Percentiles rank a stretch among this genome's conserved stretches.
phyloP scores from a whole-genome alignment of 1,140 invertebrate genomes.

The Elymnias hypermnestra region DNA sequence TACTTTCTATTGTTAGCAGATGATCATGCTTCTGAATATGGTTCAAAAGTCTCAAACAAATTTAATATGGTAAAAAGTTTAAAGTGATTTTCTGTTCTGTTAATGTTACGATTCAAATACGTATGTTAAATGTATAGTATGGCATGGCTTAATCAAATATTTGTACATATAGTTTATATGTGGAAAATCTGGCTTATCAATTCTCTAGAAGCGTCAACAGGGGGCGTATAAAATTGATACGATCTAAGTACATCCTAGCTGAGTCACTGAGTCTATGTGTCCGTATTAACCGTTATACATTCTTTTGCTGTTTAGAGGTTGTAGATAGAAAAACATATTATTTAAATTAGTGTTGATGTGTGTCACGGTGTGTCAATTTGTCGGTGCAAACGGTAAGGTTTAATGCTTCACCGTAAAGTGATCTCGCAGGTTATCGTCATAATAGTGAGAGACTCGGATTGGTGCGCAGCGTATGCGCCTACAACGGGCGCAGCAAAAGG shows the following conservation, averaged over 20 bases:
- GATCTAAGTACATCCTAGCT: constrained; percentile 7
- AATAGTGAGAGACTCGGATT: constrained; percentile 53
- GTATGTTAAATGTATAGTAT: background rate
- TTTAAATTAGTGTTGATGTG: constrained; percentile 6
- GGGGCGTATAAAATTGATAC: constrained; percentile 8
- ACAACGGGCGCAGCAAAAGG: constrained; percentile 17
- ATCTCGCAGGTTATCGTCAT: constrained; percentile 34
- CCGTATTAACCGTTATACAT: constrained; percentile 8
- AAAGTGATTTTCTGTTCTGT: too few species aligned
- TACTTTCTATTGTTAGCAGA: too few species aligned
- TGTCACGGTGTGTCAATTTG: constrained; percentile 17
- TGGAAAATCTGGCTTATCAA: constrained; percentile 7
- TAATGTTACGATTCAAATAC: too few species aligned
- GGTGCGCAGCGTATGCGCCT: constrained; percentile 56
- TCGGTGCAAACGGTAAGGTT: constrained; percentile 20
- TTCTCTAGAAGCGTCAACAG: background rate
- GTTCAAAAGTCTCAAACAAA: too few species aligned
- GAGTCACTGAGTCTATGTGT: constrained; percentile 6
- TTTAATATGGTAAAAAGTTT: too few species aligned
- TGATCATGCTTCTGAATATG: too few species aligned
- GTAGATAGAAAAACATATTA: constrained; percentile 10
- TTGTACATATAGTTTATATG: too few species aligned
- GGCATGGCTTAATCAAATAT: too few species aligned
- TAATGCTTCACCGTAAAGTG: constrained; percentile 28
- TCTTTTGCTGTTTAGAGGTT: background rate